phyloP scores from a whole-genome alignment of 2,797 vertebrate genomes.

The Sebastiscus tertius region DNA sequence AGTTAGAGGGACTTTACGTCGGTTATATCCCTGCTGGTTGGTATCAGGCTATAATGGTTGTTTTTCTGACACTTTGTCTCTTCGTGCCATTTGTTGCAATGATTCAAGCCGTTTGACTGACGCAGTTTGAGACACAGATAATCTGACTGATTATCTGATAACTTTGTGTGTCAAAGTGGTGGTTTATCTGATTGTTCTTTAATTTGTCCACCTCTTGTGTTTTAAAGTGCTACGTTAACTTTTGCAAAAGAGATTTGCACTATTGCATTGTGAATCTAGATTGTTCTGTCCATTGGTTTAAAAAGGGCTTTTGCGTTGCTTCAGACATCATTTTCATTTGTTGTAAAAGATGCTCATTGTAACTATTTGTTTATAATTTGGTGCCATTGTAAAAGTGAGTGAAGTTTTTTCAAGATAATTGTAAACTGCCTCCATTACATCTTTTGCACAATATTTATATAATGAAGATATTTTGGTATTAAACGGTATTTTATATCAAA shows the following conservation, averaged over 20 bases:
- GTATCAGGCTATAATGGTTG: neutral
- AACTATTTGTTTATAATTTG: neutral
- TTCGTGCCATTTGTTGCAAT: neutral
- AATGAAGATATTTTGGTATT: conserved; percentile 66
- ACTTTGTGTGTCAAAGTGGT: neutral
- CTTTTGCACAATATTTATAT: conserved; percentile 74
- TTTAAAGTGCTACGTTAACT: neutral
- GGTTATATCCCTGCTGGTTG: neutral
- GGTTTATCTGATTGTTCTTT: neutral
- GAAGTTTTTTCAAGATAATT: neutral
- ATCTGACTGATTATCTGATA: neutral
- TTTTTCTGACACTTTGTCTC: neutral
- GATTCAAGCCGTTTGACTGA: neutral
- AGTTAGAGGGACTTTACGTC: neutral
- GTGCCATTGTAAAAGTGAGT: neutral
- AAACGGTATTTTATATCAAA: conserved; percentile 65
- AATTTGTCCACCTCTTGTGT: neutral
- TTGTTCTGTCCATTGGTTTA: neutral
- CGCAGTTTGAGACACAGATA: neutral
- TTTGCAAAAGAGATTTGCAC: neutral
- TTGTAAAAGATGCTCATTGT: neutral
- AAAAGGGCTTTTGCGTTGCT: neutral
- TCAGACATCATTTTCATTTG: neutral
- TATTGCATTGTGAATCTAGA: neutral
- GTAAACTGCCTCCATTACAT: conserved; percentile 19